Conservation (phyloP, 2,113 vertebrate species). For the Heterotilapia buettikoferi region DNA sequence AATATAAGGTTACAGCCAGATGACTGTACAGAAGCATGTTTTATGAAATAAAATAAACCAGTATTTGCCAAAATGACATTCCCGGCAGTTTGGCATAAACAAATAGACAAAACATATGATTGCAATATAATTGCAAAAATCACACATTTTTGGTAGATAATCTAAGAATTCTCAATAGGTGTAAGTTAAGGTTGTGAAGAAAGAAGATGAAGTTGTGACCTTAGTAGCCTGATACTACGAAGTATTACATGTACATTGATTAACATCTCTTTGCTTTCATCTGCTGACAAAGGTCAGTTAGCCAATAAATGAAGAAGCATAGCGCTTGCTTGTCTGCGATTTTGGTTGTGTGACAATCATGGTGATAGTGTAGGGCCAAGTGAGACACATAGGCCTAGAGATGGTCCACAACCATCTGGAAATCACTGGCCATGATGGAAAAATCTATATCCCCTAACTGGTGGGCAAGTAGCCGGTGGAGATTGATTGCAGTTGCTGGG, state of each 20-base stretch:
- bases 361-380: background rate
- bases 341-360: background rate
- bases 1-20: background rate
- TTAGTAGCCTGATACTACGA: background rate
- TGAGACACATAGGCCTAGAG: background rate
- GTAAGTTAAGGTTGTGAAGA: background rate
- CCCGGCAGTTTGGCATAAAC: background rate
- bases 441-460: background rate
- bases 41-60: background rate
- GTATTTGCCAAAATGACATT: background rate
- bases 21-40: background rate
- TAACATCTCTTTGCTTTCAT: background rate
- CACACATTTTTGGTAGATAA: background rate
- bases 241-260: background rate
- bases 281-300: background rate
- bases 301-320: background rate
- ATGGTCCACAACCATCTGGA: background rate
- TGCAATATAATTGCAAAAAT: background rate
- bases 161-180: rapidly evolving
- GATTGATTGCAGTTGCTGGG: background rate
- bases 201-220: background rate
- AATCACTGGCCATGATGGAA: background rate
- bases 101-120: background rate
- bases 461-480: rapidly evolving
- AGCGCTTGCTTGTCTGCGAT: background rate